Conservation (phyloP, 2,888 invertebrate genomes). For the Griposia aprilina region DNA sequence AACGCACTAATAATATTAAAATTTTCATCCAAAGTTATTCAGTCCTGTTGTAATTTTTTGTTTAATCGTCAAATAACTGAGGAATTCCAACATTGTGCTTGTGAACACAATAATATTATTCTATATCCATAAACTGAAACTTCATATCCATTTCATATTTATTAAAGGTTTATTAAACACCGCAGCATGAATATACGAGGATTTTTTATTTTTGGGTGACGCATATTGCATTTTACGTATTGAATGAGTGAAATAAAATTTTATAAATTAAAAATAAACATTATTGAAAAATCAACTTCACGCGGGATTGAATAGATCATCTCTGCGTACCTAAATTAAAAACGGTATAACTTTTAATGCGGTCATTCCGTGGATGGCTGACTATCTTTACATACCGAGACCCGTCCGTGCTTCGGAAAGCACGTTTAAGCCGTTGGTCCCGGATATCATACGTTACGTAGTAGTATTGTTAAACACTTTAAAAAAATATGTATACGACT, state of each 20-base stretch:
- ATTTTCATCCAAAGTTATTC: background rate
- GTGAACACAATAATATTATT: background rate
- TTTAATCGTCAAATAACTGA: background rate
- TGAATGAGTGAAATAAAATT: background rate
- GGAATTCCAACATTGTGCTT: background rate
- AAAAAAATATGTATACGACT: no score
- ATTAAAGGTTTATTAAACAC: background rate
- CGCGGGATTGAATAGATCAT: no score
- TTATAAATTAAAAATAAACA: background rate
- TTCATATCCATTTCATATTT: conserved; percentile 3
- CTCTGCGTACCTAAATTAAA: no score
- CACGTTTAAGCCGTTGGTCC: no score
- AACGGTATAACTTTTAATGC: no score
- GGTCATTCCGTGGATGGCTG: no score
- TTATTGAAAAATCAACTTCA: no score
- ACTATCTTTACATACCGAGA: no score
- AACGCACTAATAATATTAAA: background rate
- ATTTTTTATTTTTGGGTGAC: background rate
- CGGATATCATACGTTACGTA: no score
- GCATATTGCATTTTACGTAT: conserved; percentile 9
- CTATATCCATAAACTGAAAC: background rate
- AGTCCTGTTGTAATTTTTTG: background rate
- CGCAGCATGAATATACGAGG: background rate
- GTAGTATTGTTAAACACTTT: no score
- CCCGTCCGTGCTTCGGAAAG: no score